phyloP scores from a whole-genome alignment of 2,113 vertebrate genomes.

The Phoxinus phoxinus region DNA sequence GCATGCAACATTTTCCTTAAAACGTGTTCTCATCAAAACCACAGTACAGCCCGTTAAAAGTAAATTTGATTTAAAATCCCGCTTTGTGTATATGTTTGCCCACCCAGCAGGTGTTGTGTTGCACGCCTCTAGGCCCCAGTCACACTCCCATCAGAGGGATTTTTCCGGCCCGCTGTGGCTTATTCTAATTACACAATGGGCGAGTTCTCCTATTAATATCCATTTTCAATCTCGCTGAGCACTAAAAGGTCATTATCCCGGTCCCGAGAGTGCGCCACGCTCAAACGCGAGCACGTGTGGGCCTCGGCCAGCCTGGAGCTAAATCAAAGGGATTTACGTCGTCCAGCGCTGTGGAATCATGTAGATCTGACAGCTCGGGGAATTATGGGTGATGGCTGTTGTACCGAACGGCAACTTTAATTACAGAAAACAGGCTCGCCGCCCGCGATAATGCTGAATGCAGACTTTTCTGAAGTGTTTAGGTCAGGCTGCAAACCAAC shows the following conservation, averaged over 20 bases:
- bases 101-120: slow-evolving; percentile 6
- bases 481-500: slow-evolving; percentile 7
- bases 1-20: not conserved
- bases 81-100: not conserved
- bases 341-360: not conserved
- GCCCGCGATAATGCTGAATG: not conserved
- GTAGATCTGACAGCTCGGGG: slow-evolving; percentile 27
- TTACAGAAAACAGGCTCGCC: slow-evolving; percentile 19
- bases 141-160: slow-evolving; percentile 19
- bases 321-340: slow-evolving; percentile 37
- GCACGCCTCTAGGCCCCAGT: not conserved
- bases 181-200: slow-evolving; percentile 46
- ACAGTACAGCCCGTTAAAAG: not conserved
- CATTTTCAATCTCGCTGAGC: slow-evolving; percentile 42
- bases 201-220: slow-evolving; percentile 53
- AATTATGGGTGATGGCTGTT: slow-evolving; percentile 32
- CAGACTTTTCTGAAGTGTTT: not conserved
- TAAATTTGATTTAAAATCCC: not conserved
- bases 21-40: not conserved
- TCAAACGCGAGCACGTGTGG: slow-evolving; percentile 22
- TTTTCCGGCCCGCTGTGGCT: slow-evolving; percentile 9
- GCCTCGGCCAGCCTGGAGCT: not conserved
- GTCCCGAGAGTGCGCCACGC: slow-evolving; percentile 9
- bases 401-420: slow-evolving; percentile 24
- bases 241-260: slow-evolving; percentile 43